Percentiles rank a stretch among this genome's conserved stretches.
phyloP scores from a whole-genome alignment of 2,797 vertebrate genomes.

The Gymnoscopelus braueri region DNA sequence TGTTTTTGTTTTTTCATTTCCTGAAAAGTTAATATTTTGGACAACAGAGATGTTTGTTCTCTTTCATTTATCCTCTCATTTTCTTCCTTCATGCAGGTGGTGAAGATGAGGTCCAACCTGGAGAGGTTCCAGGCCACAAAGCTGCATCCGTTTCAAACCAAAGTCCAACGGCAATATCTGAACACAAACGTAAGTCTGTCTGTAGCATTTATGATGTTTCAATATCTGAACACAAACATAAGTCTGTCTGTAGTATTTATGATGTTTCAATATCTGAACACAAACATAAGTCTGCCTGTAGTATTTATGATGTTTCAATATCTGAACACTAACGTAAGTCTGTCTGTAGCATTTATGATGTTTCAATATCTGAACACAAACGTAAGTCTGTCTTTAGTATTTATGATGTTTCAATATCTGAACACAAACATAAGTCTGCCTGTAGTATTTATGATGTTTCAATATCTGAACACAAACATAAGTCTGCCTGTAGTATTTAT shows the following conservation, averaged over 20 bases:
- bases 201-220: not conserved
- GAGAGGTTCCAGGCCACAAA: conserved; percentile 97
- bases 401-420: no score
- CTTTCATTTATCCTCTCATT: not conserved
- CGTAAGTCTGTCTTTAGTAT: conserved; percentile 83
- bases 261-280: conserved; percentile 68
- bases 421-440: conserved; percentile 91
- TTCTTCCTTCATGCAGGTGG: conserved; percentile 79
- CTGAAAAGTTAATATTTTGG: no score
- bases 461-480: conserved; percentile 97
- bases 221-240: no score
- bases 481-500: conserved; percentile 69
- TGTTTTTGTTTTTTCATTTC: no score
- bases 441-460: no score
- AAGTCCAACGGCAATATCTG: conserved; percentile 95
- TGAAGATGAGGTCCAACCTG: conserved; percentile 96
- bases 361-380: conserved; percentile 98
- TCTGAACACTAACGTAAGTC: no score
- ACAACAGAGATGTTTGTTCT: no score
- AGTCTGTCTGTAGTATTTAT: no score
- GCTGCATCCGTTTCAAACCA: conserved; percentile 96
- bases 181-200: conserved; percentile 91
- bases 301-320: no score
- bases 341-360: no score
- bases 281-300: conserved; percentile 86